phyloP scores from a whole-genome alignment of 2,888 invertebrate genomes.

The Epirrhoe tristata region DNA sequence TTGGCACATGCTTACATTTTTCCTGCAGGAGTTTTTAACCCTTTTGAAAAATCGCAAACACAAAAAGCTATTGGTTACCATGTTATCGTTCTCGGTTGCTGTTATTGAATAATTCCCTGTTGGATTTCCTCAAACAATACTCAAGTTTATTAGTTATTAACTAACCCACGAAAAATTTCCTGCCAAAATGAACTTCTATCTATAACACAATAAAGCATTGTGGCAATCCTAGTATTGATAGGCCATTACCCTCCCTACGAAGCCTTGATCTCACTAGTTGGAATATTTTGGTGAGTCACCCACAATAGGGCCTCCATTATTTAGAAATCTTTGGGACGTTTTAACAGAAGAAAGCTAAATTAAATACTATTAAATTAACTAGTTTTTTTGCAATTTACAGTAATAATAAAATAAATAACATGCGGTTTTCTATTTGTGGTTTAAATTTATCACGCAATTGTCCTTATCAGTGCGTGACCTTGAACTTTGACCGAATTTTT shows the following conservation, averaged over 20 bases:
- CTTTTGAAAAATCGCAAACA: neutral
- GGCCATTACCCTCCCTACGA: slow-evolving; percentile 65
- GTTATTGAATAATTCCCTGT: slow-evolving; percentile 29
- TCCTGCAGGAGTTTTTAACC: neutral
- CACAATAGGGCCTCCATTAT: slow-evolving; percentile 43
- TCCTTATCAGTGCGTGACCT: neutral
- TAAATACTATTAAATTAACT: no score
- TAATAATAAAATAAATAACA: neutral
- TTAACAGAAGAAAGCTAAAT: no score
- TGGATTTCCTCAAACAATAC: slow-evolving; percentile 35
- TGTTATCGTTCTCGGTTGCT: slow-evolving; percentile 4
- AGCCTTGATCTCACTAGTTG: slow-evolving; percentile 65
- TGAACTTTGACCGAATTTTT: neutral
- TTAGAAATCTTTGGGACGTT: neutral
- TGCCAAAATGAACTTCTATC: slow-evolving; percentile 26
- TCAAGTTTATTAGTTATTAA: slow-evolving; percentile 40
- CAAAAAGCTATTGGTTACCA: neutral
- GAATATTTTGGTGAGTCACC: slow-evolving; percentile 62
- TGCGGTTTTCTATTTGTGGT: neutral
- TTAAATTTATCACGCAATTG: neutral
- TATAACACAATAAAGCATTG: slow-evolving; percentile 4
- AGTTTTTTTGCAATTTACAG: no score
- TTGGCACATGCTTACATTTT: neutral
- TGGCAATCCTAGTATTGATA: slow-evolving; percentile 49
- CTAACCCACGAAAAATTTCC: slow-evolving; percentile 12